These are phyloP conservation scores for Zosterops hypoxanthus DNA, from an alignment of 2,113 vertebrate genomes.

Conservation along the genomic window DNA sequence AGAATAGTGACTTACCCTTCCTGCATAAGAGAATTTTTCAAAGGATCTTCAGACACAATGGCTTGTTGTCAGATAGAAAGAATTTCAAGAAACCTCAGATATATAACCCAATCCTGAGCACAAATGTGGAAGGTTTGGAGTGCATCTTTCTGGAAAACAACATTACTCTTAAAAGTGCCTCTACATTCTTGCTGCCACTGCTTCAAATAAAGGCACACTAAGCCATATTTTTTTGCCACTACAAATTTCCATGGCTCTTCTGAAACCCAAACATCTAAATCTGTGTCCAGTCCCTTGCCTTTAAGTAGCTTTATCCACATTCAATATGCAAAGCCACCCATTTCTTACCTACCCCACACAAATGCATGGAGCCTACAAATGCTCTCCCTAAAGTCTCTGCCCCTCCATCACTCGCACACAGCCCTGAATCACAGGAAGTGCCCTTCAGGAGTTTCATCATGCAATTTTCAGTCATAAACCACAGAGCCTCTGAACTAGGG, in stretches of 20 bases:
- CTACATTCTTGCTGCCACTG: not conserved
- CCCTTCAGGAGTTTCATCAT: not conserved
- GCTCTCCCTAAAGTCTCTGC: not conserved
- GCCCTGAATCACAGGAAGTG: not conserved
- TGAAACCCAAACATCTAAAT: not conserved
- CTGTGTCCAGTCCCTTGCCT: not conserved
- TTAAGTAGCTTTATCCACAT: not conserved
- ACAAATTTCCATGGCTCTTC: not conserved
- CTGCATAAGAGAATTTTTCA: not conserved
- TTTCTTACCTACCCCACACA: not conserved
- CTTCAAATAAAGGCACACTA: not conserved
- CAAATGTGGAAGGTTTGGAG: not conserved
- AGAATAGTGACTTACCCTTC: not conserved
- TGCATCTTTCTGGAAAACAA: not conserved
- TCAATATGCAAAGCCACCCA: not conserved
- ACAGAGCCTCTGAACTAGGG: not conserved
- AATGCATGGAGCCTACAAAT: not conserved
- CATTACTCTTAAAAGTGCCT: not conserved
- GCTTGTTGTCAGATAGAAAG: not conserved
- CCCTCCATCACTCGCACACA: not conserved
- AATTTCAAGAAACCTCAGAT: not conserved
- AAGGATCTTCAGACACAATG: not conserved
- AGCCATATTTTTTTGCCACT: not conserved
- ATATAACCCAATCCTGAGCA: not conserved
- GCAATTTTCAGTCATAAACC: not conserved